Base-by-base conservation (phyloP, 2,888 invertebrate species). In the Chloroclysta siterata region DNA sequence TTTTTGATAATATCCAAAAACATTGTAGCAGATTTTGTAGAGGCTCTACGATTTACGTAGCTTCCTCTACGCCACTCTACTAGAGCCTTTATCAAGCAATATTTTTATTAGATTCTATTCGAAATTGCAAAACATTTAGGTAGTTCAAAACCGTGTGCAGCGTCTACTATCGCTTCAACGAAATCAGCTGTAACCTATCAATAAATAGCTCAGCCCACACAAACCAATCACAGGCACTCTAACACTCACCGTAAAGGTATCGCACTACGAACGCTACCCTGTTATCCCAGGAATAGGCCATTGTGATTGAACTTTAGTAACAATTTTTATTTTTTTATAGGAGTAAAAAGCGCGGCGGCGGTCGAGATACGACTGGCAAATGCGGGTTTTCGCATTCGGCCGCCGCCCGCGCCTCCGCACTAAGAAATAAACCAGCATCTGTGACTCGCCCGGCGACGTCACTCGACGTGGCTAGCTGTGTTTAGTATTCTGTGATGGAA, bases 281-380 rank as follows among this genome's bases (percentile, higher is more conserved):
- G 89, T 96, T 97, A 83, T 97, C 96, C 97, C 97, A 97, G 81
- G 95, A 94, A 90, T 96, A 96, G 63, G 96, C 96, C 97, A 97
- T 97, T 51, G 48, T 51, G 56, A 39, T 60, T 46, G 22, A 42
- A 53, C 36, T 36, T 39, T 1, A 8, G 1, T 33, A 8, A 33
- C 8, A 39, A 11, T 46, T 0, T 14, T 66, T 36, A 48, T 17
- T 8, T n/a, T 56, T 41, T 65, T 62, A 51, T 66, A 66, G 53
- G 57, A 54, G 60, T n/a, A 50, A 60, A 54, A 63, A 55, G 60
- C 65, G 68, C 65, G 68, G 64, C 63, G 60, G 61, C 65, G 70
- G 65, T 67, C 68, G 52, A 48, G 39, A 58, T 56, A 33, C 48
- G 44, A 70, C 70, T 68, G 70, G 65, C 63, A 39, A 33, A 39